Conservation (phyloP, 2,113 vertebrate species). For the Pseudolaguvia tuberculata region DNA sequence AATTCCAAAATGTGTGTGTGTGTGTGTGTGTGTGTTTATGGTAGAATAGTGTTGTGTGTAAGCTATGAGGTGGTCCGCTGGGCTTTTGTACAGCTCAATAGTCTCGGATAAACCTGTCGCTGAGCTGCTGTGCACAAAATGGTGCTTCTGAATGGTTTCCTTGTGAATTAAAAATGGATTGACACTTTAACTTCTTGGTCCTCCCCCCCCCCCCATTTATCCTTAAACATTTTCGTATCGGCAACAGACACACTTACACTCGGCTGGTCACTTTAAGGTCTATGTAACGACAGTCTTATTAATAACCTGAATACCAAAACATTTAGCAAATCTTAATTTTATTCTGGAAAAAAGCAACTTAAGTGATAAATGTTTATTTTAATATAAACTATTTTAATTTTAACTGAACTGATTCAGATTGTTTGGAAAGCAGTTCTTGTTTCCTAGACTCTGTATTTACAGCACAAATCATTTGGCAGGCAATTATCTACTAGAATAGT, state of each 20-base stretch:
- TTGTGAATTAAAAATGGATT: slow-evolving; percentile 36
- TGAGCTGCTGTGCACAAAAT: slow-evolving; percentile 23
- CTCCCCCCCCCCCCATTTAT: too few relatives aligned
- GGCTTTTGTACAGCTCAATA: slow-evolving; percentile 5
- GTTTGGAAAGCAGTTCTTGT: background rate
- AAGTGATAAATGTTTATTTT: too few relatives aligned
- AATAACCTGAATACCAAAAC: too few relatives aligned
- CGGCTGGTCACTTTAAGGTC: too few relatives aligned
- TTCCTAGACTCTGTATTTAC: background rate
- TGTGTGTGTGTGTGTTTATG: slow-evolving; percentile 8
- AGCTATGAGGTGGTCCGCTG: background rate
- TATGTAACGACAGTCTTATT: too few relatives aligned
- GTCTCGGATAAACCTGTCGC: slow-evolving; percentile 6
- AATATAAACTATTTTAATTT: background rate
- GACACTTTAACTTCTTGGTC: background rate
- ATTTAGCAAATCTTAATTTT: too few relatives aligned
- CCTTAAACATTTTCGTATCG: background rate
- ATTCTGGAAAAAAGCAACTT: too few relatives aligned
- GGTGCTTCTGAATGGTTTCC: slow-evolving; percentile 34
- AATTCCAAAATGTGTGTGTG: slow-evolving; percentile 31
- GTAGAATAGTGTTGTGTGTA: slow-evolving; percentile 10
- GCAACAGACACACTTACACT: too few relatives aligned
- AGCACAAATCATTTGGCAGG: background rate
- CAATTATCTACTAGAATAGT: background rate
- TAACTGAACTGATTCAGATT: background rate